These are phyloP conservation scores for Pitangus sulphuratus DNA, from an alignment of 2,797 vertebrate species.

Conservation along the genomic window DNA sequence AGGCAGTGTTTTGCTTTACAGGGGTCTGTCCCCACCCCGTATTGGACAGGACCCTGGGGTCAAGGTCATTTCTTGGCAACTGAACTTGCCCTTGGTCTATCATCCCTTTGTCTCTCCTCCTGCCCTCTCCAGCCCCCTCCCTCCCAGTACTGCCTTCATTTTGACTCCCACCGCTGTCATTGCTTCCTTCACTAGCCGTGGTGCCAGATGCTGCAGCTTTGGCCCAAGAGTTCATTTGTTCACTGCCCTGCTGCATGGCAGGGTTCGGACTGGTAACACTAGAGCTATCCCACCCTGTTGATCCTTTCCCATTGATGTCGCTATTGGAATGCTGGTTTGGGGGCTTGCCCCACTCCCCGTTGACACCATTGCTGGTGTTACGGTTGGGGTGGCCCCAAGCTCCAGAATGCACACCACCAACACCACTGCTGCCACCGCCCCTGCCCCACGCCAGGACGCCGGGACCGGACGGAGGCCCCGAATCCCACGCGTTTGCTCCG, in stretches of 20 bases:
- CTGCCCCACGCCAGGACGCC: constrained; percentile 82
- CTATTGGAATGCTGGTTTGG: constrained; percentile 83
- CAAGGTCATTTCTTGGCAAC: constrained; percentile 85
- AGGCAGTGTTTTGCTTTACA: constrained; percentile 88
- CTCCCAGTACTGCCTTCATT: constrained; percentile 79
- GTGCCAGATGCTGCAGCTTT: constrained; percentile 79
- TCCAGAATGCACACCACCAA: constrained; percentile 77
- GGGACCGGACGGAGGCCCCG: constrained; percentile 79
- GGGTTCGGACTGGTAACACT: constrained; percentile 75
- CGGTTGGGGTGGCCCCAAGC: constrained; percentile 82
- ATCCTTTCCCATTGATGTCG: constrained; percentile 80
- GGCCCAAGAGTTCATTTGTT: constrained; percentile 84
- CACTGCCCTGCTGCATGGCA: constrained; percentile 76
- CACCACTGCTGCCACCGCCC: constrained; percentile 59
- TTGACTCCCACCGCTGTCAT: constrained; percentile 78
- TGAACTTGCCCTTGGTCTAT: constrained; percentile 81
- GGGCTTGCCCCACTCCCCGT: constrained; percentile 85
- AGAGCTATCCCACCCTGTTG: constrained; percentile 82
- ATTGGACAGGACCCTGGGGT: constrained; percentile 88
- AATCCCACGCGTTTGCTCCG: constrained; percentile 81
- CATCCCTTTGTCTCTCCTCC: constrained; percentile 77
- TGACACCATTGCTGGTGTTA: constrained; percentile 74
- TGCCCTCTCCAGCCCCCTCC: constrained; percentile 82
- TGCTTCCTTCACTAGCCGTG: constrained; percentile 81
- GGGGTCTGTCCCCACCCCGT: constrained; percentile 90